Evolutionary conservation across 2,113 vertebrate species (phyloP).

Genomic region (Ictalurus furcatus): DNA sequence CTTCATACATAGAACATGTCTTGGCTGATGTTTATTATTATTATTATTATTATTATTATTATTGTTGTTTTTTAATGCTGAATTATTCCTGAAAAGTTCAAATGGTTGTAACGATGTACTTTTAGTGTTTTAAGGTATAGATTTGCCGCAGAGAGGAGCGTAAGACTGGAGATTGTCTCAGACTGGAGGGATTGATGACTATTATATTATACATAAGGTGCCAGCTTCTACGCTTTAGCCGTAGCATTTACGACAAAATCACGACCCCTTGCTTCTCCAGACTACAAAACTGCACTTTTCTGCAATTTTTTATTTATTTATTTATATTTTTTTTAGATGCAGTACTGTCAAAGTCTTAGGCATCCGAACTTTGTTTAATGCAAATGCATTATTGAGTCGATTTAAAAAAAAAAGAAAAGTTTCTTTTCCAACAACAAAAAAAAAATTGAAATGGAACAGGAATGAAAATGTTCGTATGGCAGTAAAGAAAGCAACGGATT

Average conservation of each 20-base stretch:
- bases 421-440: too few relatives aligned
- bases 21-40: background rate
- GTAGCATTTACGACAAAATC: background rate
- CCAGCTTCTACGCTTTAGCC: background rate
- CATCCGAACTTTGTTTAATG: too few relatives aligned
- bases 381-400: too few relatives aligned
- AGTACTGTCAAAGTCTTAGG: too few relatives aligned
- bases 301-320: background rate
- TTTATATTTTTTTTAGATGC: too few relatives aligned
- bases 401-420: too few relatives aligned
- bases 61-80: background rate
- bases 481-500: too few relatives aligned
- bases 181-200: background rate
- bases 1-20: background rate
- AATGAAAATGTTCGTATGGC: too few relatives aligned
- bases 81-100: background rate
- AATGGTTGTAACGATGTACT: background rate
- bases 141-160: background rate
- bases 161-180: too few relatives aligned
- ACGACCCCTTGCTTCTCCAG: background rate
- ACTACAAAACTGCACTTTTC: background rate
- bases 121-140: background rate
- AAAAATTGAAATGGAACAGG: too few relatives aligned
- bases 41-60: background rate
- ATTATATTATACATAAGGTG: background rate